Base-by-base conservation (phyloP, 2,113 vertebrate species). In the Rhombomys opimus region DNA sequence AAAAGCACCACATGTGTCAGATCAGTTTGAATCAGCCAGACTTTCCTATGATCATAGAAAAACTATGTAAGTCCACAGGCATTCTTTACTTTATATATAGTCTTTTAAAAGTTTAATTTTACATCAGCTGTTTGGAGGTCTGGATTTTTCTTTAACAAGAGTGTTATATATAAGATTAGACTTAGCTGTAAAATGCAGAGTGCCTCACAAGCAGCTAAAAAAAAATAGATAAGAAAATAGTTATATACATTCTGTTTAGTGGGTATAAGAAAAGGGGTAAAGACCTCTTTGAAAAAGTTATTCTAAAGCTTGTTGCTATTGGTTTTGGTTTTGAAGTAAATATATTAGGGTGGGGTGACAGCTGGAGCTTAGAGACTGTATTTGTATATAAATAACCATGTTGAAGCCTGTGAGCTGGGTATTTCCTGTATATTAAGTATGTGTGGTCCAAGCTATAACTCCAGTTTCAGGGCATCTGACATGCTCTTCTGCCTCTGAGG, bases 81-180 rank as follows among this genome's bases (percentile, higher is more conserved):
- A 32, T 54, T 72, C 46, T 57, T 86, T 18, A 25, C 35, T 91
- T 91, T 68, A 93, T 65, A 86, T 72, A 85, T 72, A 77, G n/a
- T 75, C 70, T 86, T 75, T 73, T 85, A 35, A 92, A 89, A 57
- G 38, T 88, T 82, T 94, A 82, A 68, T 68, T 82, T 91, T 91
- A 57, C 65, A 82, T 75, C 84, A 63, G 78, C 70, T 46, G 72
- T 85, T 54, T 87, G 27, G 84, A 68, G 18, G 65, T 52, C 70
- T 80, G 30, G 68, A 86, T 59, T 76, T 86, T 91, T 81, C 57
- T 67, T 25, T 46, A 87, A 70, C 18, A 35, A 67, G 25, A 88
- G 52, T 75, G 46, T 61, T 82, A 11, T 73, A 89, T 38, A 59
- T 32, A 61, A 32, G 78, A n/a, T 57, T 80, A 80, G 86, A 38